Percentiles rank a stretch among this genome's conserved stretches.
These are phyloP conservation scores for Etheostoma spectabile DNA, from an alignment of 2,113 vertebrate species.

Conservation along the genomic window DNA sequence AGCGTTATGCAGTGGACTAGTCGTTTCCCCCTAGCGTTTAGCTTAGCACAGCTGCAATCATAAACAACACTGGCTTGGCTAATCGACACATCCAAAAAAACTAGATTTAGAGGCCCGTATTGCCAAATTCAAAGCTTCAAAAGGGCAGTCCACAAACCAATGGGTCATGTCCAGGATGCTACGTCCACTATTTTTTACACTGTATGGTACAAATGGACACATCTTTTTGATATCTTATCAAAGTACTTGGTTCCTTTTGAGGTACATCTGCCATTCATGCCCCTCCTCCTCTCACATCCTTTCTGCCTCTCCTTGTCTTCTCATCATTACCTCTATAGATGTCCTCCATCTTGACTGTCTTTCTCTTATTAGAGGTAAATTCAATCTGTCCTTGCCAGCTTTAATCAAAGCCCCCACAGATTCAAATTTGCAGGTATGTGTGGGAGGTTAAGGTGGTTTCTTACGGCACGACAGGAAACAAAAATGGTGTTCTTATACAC, in stretches of 20 bases:
- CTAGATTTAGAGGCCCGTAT: too few species aligned
- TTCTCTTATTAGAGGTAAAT: conserved; percentile 79
- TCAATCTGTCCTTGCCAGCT: conserved; percentile 83
- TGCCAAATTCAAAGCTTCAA: too few species aligned
- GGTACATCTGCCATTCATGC: conserved; percentile 5
- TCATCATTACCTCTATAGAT: conserved; percentile 57
- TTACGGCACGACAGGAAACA: conserved; percentile 63
- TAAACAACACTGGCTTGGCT: too few species aligned
- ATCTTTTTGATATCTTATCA: background rate
- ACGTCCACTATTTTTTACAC: too few species aligned
- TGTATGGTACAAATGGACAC: background rate
- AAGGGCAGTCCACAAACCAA: too few species aligned
- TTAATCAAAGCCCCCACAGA: conserved; percentile 82
- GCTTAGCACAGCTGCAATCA: too few species aligned
- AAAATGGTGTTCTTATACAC: conserved; percentile 56
- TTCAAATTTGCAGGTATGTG: conserved; percentile 76
- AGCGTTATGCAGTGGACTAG: too few species aligned
- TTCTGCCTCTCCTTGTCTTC: conserved; percentile 47
- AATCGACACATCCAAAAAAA: too few species aligned
- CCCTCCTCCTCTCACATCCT: conserved; percentile 1
- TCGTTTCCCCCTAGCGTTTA: too few species aligned
- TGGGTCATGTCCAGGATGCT: too few species aligned
- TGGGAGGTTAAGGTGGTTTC: conserved; percentile 74
- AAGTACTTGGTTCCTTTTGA: background rate
- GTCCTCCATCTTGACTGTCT: conserved; percentile 67